These are phyloP conservation scores for Mormyrus iriodes DNA, from an alignment of 2,113 vertebrate genomes.

Conservation along the genomic window DNA sequence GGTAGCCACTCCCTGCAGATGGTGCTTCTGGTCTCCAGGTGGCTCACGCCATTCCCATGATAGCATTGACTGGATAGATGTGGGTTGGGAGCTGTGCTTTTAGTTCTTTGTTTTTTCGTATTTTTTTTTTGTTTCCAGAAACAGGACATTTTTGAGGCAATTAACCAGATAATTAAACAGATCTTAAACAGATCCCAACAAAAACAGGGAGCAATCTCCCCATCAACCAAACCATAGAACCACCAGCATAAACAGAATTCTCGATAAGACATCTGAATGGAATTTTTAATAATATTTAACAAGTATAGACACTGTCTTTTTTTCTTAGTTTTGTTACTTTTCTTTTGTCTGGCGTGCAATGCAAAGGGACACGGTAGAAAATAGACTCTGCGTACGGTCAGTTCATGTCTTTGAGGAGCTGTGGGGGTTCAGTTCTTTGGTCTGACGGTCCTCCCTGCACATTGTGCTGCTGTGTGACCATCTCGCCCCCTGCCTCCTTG, in stretches of 20 bases:
- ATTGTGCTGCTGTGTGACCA: constrained; percentile 48
- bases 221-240: constrained; percentile 14
- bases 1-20: neutral
- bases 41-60: neutral
- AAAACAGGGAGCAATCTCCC: neutral
- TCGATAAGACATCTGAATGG: constrained; percentile 52
- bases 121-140: neutral
- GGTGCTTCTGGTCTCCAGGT: neutral
- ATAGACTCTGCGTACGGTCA: constrained; percentile 50
- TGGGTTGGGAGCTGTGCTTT: neutral
- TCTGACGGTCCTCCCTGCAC: constrained; percentile 49
- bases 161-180: neutral
- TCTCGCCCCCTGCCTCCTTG: constrained; percentile 23
- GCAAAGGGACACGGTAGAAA: constrained; percentile 64
- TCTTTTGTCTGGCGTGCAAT: constrained; percentile 66
- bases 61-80: neutral
- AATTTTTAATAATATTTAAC: constrained; percentile 62
- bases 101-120: neutral
- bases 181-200: constrained; percentile 5
- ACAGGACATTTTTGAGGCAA: constrained; percentile 1
- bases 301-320: constrained; percentile 60
- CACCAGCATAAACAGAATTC: constrained; percentile 20
- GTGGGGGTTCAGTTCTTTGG: constrained; percentile 62
- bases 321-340: constrained; percentile 40
- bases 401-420: constrained; percentile 46